Conservation (phyloP, 2,797 vertebrate species). For the Etheostoma perlongum region DNA sequence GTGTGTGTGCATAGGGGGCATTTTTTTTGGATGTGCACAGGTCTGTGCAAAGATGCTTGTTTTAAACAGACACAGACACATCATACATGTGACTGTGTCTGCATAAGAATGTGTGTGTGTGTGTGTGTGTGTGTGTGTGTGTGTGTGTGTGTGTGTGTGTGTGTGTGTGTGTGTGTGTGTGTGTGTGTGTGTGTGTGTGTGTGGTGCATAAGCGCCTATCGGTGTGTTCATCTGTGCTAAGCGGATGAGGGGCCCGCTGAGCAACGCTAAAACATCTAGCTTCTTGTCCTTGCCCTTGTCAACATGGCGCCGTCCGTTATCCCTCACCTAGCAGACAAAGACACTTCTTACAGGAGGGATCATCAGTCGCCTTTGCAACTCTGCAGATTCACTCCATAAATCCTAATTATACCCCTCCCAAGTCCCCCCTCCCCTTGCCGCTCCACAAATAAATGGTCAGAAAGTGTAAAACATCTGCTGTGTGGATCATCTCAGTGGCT, state of each 20-base stretch:
- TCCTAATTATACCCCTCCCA: slow-evolving; percentile 94
- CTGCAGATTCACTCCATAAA: slow-evolving; percentile 99
- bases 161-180: slow-evolving; percentile 23
- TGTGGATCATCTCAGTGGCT: slow-evolving; percentile 94
- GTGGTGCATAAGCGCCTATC: slow-evolving; percentile 45
- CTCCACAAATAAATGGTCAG: slow-evolving; percentile 97
- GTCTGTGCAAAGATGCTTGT: neutral
- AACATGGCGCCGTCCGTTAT: slow-evolving; percentile 92
- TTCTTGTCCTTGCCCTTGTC: slow-evolving; percentile 93
- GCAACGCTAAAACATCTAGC: slow-evolving; percentile 82
- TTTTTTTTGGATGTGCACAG: neutral
- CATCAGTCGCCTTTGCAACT: slow-evolving; percentile 97
- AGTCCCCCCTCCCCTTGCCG: slow-evolving; percentile 55
- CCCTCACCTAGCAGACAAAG: slow-evolving; percentile 93
- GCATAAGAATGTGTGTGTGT: neutral
- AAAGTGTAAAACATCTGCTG: slow-evolving; percentile 99
- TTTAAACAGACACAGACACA: neutral
- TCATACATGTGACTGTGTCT: slow-evolving; percentile 1
- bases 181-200: slow-evolving; percentile 31
- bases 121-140: slow-evolving; percentile 29
- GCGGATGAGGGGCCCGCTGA: slow-evolving; percentile 71
- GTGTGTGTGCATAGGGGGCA: neutral
- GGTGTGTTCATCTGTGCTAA: slow-evolving; percentile 72
- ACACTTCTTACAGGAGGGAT: slow-evolving; percentile 89
- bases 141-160: slow-evolving; percentile 31